A percentile compares a stretch with the other conserved stretches of the same genome.
Conservation (phyloP, 2,797 vertebrate species). For the Pampus argenteus region DNA sequence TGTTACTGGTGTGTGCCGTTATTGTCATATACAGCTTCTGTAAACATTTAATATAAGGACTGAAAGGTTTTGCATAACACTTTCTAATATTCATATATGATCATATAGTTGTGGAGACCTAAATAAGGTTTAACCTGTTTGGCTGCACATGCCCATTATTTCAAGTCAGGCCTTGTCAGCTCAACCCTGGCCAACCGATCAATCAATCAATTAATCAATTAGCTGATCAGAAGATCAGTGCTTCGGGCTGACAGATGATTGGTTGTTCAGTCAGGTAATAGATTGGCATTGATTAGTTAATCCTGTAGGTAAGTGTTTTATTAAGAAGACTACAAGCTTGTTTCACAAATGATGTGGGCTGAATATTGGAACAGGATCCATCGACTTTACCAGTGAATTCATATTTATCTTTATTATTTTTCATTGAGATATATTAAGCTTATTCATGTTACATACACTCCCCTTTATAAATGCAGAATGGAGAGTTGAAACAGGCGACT, state of each 20-base stretch:
- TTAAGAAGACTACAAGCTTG: slow-evolving; percentile 31
- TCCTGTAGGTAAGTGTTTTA: slow-evolving; percentile 31
- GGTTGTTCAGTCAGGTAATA: slow-evolving; percentile 32
- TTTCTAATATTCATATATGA: not conserved
- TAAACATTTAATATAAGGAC: not conserved
- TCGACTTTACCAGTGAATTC: slow-evolving; percentile 22
- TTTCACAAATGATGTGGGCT: slow-evolving; percentile 25
- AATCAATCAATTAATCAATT: slow-evolving; percentile 48
- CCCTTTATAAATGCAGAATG: not conserved
- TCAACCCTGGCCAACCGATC: slow-evolving; percentile 22
- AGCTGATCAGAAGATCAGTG: slow-evolving; percentile 40
- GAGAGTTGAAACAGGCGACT: not conserved
- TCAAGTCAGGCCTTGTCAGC: slow-evolving; percentile 33
- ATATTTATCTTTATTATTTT: slow-evolving; percentile 24
- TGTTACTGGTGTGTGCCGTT: not conserved
- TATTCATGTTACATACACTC: slow-evolving; percentile 11
- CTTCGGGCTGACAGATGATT: slow-evolving; percentile 41
- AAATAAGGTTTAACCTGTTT: not conserved
- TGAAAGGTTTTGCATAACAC: not conserved
- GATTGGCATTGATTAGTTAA: slow-evolving; percentile 52
- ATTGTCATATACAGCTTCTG: slow-evolving; percentile 1
- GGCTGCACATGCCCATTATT: not conserved
- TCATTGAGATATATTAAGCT: slow-evolving; percentile 23
- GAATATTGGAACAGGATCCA: slow-evolving; percentile 28
- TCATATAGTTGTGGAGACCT: not conserved